Percentiles rank a stretch among this genome's conserved stretches.
These are phyloP conservation scores for Drosophila siamana DNA, from an alignment of 2,888 invertebrate genomes.

Conservation along the genomic window DNA sequence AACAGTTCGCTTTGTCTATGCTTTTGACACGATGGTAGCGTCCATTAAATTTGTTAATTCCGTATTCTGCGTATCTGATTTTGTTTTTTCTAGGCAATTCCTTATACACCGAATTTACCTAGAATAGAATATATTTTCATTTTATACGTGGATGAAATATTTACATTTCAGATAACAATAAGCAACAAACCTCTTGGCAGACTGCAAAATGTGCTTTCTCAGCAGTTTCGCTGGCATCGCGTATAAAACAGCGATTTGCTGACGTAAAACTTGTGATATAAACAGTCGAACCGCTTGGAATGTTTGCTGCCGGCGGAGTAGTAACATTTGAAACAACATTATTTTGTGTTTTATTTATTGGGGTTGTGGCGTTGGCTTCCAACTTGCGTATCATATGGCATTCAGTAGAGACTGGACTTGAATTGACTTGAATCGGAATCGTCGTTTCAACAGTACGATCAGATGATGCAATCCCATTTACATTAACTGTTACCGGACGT, in stretches of 20 bases:
- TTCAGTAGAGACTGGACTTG: background rate
- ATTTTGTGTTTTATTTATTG: background rate
- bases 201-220: constrained; percentile 31
- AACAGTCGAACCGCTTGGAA: constrained; percentile 32
- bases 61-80: background rate
- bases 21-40: constrained; percentile 31
- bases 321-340: background rate
- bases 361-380: too few species aligned
- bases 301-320: background rate
- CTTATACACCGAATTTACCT: constrained; percentile 39
- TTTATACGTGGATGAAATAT: background rate
- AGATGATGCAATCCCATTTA: background rate
- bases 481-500: background rate
- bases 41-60: constrained; percentile 28
- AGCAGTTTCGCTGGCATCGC: constrained; percentile 37
- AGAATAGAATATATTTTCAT: background rate
- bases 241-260: constrained; percentile 53
- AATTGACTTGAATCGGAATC: background rate
- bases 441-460: background rate
- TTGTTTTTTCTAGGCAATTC: constrained; percentile 13
- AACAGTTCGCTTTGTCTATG: background rate
- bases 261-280: constrained; percentile 40
- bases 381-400: constrained; percentile 9
- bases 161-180: background rate
- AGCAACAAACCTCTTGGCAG: constrained; percentile 40